Evolutionary conservation across 2,113 vertebrate species (phyloP), one percentile per base, ranked within the genome.

Genomic region (Esox niger): DNA sequence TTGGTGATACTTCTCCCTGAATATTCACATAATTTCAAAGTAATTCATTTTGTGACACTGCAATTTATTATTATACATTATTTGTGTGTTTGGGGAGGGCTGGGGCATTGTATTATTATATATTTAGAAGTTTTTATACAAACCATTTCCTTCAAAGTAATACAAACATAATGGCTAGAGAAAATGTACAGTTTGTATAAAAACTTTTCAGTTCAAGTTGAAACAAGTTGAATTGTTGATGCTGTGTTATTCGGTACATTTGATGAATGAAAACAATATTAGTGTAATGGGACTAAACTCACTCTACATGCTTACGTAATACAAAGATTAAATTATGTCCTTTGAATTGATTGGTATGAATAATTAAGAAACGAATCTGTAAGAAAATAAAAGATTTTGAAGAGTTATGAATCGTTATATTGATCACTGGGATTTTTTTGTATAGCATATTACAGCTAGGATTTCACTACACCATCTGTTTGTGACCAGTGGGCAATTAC

Each of bases 131-230:
- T 81, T 66, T 52, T 76, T 86, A 89, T 89, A 88, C 84, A 88
- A 84, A 30, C 47, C 17, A 33, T 33, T 84, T 88, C 78, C 80
- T 80, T 86, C 82, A 82, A 88, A 91, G 85, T 86, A 88, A 83
- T 87, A 90, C 85, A 90, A 88, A 90, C 81, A 89, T 88, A 90
- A 90, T 88, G 87, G 84, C 86, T 89, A 88, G 88, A 86, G 80
- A 86, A 91, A n/a, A n/a, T n/a, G n/a, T n/a, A n/a, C n/a, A n/a
- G n/a, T n/a, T n/a, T n/a, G n/a, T n/a, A n/a, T n/a, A n/a, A n/a
- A n/a, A 89, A 90, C 88, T 90, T 84, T 90, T 88, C 88, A 90
- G 84, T 88, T 84, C 82, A 86, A 77, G 83, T 88, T 74, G 58
- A 82, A 83, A 87, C 74, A 73, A n/a, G n/a, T n/a, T n/a, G n/a